Conservation (phyloP, 2,888 invertebrate genomes). For the Cryptus viduatorius region DNA sequence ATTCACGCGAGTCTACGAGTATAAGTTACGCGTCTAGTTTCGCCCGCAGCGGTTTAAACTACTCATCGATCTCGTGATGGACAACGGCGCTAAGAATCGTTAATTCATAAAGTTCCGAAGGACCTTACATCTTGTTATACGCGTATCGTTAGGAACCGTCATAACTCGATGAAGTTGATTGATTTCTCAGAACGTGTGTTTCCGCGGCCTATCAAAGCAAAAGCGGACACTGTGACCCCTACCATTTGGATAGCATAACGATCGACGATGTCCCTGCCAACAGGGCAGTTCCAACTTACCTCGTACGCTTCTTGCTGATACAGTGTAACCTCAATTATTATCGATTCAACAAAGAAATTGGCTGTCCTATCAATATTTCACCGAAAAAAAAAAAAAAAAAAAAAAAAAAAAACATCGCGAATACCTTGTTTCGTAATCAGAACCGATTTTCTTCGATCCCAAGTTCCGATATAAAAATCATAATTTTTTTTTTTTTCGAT, state of each 20-base stretch:
- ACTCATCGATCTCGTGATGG: background rate
- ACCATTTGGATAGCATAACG: constrained; percentile 19
- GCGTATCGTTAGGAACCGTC: background rate
- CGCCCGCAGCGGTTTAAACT: background rate
- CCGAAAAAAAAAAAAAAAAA: too few species aligned
- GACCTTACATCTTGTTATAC: constrained; percentile 10
- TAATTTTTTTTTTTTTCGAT: too few species aligned
- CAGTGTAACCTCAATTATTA: background rate
- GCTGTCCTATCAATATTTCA: background rate
- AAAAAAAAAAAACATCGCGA: background rate
- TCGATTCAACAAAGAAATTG: background rate
- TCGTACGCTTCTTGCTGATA: background rate
- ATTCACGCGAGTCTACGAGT: background rate
- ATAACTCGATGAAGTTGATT: background rate
- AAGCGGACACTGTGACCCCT: constrained; percentile 6
- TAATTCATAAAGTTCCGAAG: background rate
- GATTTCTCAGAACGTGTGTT: background rate
- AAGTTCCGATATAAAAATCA: background rate
- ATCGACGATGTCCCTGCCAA: constrained; percentile 25
- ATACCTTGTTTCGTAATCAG: background rate
- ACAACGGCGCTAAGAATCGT: background rate
- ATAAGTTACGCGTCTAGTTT: background rate
- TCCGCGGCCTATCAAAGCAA: background rate
- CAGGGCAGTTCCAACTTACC: background rate
- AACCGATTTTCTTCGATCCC: background rate